These are phyloP conservation scores for Ophiothrix spiculata DNA, from an alignment of 35 echinoderm and acorn worm species.

Conservation along the genomic window DNA sequence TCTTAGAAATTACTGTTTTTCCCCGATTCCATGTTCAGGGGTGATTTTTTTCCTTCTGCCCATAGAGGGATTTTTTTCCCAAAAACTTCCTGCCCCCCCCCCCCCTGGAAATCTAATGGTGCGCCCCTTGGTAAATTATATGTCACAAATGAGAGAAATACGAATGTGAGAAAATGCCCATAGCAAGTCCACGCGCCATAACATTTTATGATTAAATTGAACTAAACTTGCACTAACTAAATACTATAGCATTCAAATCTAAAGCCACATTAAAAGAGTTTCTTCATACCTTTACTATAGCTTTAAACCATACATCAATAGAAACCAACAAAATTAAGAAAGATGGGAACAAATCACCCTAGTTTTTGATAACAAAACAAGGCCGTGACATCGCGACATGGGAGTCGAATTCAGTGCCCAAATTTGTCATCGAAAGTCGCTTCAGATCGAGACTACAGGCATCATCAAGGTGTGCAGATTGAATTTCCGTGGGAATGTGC, in stretches of 20 bases:
- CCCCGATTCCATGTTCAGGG: too few species aligned
- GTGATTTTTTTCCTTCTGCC: too few species aligned
- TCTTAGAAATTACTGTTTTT: too few species aligned
- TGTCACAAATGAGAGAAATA: too few species aligned
- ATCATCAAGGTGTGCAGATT: background rate
- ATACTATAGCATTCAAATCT: background rate
- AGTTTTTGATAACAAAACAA: background rate
- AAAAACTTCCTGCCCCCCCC: too few species aligned
- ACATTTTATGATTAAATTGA: background rate
- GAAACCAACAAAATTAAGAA: background rate
- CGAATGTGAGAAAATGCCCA: background rate
- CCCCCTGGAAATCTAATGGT: too few species aligned
- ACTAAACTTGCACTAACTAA: background rate
- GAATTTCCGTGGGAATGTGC: background rate
- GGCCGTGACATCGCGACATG: background rate
- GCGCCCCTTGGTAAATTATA: too few species aligned
- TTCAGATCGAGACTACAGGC: background rate
- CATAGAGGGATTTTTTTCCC: too few species aligned
- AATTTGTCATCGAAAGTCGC: conserved; percentile 3
- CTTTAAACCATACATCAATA: background rate
- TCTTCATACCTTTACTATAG: background rate
- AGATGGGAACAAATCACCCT: background rate
- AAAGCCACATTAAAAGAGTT: background rate
- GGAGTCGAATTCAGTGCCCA: conserved; percentile 4
- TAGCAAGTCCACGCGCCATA: background rate